Evolutionary conservation across 2,113 vertebrate genomes (phyloP), one percentile per base, ranked within the genome.

Genomic region (Esox niger): DNA sequence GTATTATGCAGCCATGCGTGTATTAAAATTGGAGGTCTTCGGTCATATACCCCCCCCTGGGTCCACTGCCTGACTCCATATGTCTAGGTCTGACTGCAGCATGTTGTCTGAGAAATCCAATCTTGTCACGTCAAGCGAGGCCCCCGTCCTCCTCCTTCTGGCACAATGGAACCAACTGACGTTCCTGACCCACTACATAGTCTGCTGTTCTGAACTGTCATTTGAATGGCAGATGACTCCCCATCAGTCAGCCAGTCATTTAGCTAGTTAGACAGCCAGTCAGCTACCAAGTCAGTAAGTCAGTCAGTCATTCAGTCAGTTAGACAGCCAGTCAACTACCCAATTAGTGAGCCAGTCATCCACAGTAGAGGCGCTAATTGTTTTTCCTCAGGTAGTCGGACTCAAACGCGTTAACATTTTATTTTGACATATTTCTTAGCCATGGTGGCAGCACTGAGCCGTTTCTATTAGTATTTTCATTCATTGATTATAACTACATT

Each of bases 91-190:
- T 56, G 54, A 23, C 54, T 27, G 25, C 21, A 25, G 55, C 13
- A 11, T 57, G 55, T 57, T 57, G n/a, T 56, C 9, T 23, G 54
- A 43, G 54, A 56, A 17, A 56, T 56, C 54, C 54, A 56, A 56
- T 56, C 25, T 56, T 56, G 55, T 57, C 55, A 57, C 25, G 27
- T 57, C 55, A 57, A 57, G 55, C 13, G 55, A 57, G 55, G 55
- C 55, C 55, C 55, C 23, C 27, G 55, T 57, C 55, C 55, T 11
- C n/a, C 20, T 49, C 7, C 47, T 17, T 17, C 55, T 57, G 11
- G 7, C 55, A 25, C 55, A 29, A 57, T 26, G 55, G n/a, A 11
- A 10, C 25, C 8, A 25, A 57, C 23, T 57, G 55, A 57, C 25
- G 9, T 2, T 57, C 21, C 55, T 57, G 55, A 9, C 21, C 3